A percentile compares a stretch with the other conserved stretches of the same genome.
phyloP scores from a whole-genome alignment of 2,888 invertebrate genomes.

The Mythimna albipuncta region DNA sequence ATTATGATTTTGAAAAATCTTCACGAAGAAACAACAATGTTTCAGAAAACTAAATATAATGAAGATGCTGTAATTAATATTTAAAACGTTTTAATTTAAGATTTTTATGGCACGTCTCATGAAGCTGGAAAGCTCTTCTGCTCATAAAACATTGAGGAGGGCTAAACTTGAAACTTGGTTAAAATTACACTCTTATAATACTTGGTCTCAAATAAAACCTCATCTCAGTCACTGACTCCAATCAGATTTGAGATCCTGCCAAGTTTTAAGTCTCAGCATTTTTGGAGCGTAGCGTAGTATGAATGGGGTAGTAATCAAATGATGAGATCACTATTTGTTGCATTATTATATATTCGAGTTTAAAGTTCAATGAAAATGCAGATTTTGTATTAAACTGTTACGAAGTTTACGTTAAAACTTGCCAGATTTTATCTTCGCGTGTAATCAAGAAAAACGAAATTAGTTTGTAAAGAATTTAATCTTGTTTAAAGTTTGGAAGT shows the following conservation, averaged over 20 bases:
- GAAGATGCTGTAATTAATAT: slow-evolving; percentile 28
- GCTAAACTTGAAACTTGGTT: slow-evolving; percentile 22
- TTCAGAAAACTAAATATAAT: slow-evolving; percentile 4
- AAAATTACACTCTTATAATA: slow-evolving; percentile 29
- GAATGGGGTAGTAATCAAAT: slow-evolving; percentile 42
- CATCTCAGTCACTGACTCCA: slow-evolving; percentile 42
- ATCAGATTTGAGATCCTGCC: slow-evolving; percentile 49
- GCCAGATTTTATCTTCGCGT: neutral
- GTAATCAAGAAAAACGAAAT: neutral
- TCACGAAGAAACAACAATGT: neutral
- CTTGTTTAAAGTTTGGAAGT: neutral
- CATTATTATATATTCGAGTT: slow-evolving; percentile 11
- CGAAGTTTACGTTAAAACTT: neutral
- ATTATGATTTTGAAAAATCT: neutral
- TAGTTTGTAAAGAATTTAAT: neutral
- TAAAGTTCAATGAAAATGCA: neutral
- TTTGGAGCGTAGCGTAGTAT: slow-evolving; percentile 33
- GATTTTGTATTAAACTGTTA: neutral
- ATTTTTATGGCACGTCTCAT: neutral
- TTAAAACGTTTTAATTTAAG: slow-evolving; percentile 13
- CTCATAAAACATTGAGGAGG: slow-evolving; percentile 6
- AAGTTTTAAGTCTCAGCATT: slow-evolving; percentile 37
- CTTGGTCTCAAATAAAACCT: slow-evolving; percentile 31
- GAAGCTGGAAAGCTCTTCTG: slow-evolving; percentile 2
- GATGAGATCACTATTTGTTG: slow-evolving; percentile 40